Conservation (phyloP, 2,797 vertebrate genomes). For the Catharus ustulatus region DNA sequence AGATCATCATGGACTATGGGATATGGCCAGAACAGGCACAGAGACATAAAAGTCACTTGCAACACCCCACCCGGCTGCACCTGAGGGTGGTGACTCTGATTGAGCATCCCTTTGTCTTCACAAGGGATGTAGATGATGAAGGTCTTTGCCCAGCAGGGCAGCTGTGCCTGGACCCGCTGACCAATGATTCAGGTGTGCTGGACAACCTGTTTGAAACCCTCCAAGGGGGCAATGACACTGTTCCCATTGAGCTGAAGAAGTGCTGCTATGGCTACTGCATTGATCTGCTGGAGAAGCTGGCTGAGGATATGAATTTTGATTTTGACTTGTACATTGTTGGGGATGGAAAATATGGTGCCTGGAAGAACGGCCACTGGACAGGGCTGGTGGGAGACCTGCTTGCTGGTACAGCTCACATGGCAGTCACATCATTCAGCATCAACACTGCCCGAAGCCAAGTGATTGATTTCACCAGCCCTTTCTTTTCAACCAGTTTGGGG, state of each 20-base stretch:
- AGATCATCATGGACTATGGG: constrained; percentile 90
- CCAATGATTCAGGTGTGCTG: constrained; percentile 86
- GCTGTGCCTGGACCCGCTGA: constrained; percentile 91
- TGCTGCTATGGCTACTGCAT: constrained; percentile 98
- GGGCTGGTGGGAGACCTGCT: constrained; percentile 94
- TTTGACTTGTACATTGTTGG: constrained; percentile 97
- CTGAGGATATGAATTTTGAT: constrained; percentile 95
- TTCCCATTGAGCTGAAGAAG: constrained; percentile 88
- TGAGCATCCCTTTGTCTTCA: constrained; percentile 97
- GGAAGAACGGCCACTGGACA: constrained; percentile 95
- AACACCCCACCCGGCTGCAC: constrained; percentile 82
- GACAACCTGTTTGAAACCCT: constrained; percentile 87
- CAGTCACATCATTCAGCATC: constrained; percentile 96
- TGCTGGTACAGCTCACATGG: constrained; percentile 91
- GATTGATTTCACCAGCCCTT: constrained; percentile 97
- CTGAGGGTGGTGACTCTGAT: constrained; percentile 93
- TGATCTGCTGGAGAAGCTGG: constrained; percentile 93
- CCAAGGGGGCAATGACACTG: constrained; percentile 83
- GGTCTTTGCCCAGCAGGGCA: constrained; percentile 93
- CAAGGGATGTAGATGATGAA: constrained; percentile 93
- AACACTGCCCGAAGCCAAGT: constrained; percentile 96
- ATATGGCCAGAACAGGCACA: constrained; percentile 89
- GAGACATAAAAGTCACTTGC: constrained; percentile 79
- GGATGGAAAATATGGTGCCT: constrained; percentile 94
- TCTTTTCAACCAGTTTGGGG: constrained; percentile 97